Evolutionary conservation across 2,888 invertebrate species (phyloP).

Genomic region (Idaea aversata): DNA sequence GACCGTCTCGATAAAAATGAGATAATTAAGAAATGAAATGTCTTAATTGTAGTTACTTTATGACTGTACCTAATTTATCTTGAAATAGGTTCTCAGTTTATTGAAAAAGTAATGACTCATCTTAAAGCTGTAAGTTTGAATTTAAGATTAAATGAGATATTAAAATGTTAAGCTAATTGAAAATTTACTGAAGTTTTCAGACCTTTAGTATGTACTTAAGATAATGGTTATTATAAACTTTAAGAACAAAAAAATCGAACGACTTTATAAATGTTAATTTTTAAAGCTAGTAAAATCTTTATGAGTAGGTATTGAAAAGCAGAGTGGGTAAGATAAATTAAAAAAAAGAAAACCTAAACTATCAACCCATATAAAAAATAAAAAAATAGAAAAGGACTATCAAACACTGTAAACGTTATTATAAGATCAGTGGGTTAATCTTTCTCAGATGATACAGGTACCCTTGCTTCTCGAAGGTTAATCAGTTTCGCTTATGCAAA

Average conservation of each 20-base stretch:
- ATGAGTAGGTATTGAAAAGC: too few relatives aligned
- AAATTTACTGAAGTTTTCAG: background rate
- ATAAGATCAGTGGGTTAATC: background rate
- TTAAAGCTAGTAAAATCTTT: background rate
- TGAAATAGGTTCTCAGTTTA: background rate
- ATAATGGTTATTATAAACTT: background rate
- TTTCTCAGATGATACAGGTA: background rate
- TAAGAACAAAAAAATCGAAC: background rate
- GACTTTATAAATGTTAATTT: background rate
- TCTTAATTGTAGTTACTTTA: background rate
- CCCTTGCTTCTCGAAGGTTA: slow-evolving; percentile 1
- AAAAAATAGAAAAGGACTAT: too few relatives aligned
- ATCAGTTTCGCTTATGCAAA: slow-evolving; percentile 25
- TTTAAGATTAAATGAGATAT: background rate
- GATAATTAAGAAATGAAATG: background rate
- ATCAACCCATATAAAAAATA: too few relatives aligned
- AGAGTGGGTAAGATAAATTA: too few relatives aligned
- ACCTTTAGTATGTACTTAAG: background rate
- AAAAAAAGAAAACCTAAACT: too few relatives aligned
- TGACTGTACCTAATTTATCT: background rate
- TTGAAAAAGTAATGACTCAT: background rate
- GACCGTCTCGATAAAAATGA: background rate
- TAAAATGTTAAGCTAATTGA: background rate
- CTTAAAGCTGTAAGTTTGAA: background rate
- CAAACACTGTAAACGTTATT: too few relatives aligned